Conservation (phyloP, 2,797 vertebrate genomes). For the Chiroxiphia lanceolata region DNA sequence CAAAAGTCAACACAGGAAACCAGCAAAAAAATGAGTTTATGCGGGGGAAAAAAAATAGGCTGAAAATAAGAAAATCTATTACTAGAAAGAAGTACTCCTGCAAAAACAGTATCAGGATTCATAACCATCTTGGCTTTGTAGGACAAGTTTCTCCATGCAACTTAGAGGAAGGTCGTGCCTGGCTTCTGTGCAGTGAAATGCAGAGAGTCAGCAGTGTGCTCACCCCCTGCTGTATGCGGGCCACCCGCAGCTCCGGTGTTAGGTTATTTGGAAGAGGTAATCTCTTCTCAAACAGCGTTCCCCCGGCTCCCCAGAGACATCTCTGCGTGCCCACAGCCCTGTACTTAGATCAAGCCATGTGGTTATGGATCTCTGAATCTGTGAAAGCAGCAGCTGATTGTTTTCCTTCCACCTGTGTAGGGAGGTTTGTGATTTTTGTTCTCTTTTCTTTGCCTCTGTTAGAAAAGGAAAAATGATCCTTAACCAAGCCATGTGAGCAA, state of each 20-base stretch:
- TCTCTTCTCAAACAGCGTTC: neutral
- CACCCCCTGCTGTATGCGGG: neutral
- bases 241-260: fast-evolving
- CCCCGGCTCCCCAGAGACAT: neutral
- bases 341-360: fast-evolving
- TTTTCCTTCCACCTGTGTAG: neutral
- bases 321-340: neutral
- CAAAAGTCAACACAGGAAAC: neutral
- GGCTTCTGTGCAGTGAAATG: neutral
- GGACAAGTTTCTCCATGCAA: neutral
- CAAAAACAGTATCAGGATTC: neutral
- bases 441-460: neutral
- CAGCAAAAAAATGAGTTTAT: neutral
- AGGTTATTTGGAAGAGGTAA: neutral
- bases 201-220: neutral
- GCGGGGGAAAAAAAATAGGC: neutral
- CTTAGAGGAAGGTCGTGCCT: neutral
- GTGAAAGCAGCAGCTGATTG: neutral
- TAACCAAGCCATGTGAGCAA: neutral
- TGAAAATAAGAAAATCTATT: neutral
- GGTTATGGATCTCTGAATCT: neutral
- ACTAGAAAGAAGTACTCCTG: neutral
- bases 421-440: neutral
- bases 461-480: neutral
- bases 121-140: neutral